Evolutionary conservation across 2,888 invertebrate species (phyloP).

Genomic region (Oscheius myriophilus): DNA sequence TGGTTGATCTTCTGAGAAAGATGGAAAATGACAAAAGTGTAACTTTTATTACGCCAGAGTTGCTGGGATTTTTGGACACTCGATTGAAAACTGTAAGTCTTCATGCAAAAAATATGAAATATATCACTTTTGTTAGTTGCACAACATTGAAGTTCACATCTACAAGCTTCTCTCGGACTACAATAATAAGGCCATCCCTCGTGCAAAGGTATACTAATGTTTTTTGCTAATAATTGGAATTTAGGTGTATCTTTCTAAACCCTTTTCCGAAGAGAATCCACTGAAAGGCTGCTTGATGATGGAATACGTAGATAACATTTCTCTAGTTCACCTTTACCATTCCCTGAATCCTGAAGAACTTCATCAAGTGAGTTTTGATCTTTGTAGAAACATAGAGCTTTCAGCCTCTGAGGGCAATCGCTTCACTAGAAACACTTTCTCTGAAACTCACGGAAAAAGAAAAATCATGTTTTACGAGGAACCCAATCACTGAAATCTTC

Average conservation of each 20-base stretch:
- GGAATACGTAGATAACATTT: conserved; percentile 21
- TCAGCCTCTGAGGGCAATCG: conserved; percentile 20
- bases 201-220: not conserved
- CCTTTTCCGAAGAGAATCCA: conserved; percentile 25
- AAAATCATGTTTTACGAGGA: not conserved
- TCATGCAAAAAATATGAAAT: not conserved
- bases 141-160: conserved; percentile 21
- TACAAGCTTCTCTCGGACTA: conserved; percentile 20
- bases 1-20: conserved; percentile 6
- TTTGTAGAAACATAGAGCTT: not conserved
- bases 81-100: conserved; percentile 1
- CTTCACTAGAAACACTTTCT: conserved; percentile 11
- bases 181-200: not conserved
- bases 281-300: conserved; percentile 20
- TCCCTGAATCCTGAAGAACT: conserved; percentile 13
- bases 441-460: conserved; percentile 27
- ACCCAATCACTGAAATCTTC: conserved; percentile 10
- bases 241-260: conserved; percentile 12
- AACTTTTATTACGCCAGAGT: conserved; percentile 2
- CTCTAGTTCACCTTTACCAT: conserved; percentile 15
- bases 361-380: conserved; percentile 2
- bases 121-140: not conserved
- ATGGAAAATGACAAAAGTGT: conserved; percentile 15
- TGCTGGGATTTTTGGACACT: not conserved
- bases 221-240: not conserved